These are phyloP conservation scores for Clarias platycephalus DNA, from an alignment of 2,797 vertebrate genomes.

Conservation along the genomic window DNA sequence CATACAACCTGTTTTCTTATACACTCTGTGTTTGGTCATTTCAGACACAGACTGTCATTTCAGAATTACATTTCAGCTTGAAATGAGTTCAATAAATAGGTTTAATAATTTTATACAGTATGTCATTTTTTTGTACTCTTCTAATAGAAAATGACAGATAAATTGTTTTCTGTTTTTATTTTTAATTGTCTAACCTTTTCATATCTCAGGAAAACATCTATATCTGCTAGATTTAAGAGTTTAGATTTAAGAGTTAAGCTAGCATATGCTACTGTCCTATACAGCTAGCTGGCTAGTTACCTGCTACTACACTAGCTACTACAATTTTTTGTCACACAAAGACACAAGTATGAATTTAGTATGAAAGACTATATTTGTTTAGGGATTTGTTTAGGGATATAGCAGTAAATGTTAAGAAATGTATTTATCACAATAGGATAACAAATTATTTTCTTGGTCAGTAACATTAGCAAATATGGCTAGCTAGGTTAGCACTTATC, in stretches of 20 bases:
- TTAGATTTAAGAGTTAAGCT: neutral
- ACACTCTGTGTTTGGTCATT: neutral
- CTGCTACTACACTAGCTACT: neutral
- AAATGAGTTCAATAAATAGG: neutral
- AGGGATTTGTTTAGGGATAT: too few species aligned
- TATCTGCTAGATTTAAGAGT: neutral
- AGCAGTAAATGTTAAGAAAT: too few species aligned
- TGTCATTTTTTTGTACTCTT: neutral
- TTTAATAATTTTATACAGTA: neutral
- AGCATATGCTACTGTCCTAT: neutral
- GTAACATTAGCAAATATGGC: neutral
- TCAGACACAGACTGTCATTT: too few species aligned
- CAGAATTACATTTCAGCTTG: neutral
- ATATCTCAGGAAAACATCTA: neutral
- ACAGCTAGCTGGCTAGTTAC: neutral
- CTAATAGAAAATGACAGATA: neutral
- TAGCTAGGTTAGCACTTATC: neutral
- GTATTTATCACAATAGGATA: too few species aligned
- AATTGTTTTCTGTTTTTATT: too few species aligned
- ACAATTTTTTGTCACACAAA: neutral
- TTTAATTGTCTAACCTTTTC: too few species aligned
- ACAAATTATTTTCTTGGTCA: too few species aligned
- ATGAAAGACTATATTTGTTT: too few species aligned
- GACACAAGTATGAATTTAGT: neutral
- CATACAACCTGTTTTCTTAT: neutral